phyloP scores from a whole-genome alignment of 2,113 vertebrate species.

The Grammomys dolichurus region DNA sequence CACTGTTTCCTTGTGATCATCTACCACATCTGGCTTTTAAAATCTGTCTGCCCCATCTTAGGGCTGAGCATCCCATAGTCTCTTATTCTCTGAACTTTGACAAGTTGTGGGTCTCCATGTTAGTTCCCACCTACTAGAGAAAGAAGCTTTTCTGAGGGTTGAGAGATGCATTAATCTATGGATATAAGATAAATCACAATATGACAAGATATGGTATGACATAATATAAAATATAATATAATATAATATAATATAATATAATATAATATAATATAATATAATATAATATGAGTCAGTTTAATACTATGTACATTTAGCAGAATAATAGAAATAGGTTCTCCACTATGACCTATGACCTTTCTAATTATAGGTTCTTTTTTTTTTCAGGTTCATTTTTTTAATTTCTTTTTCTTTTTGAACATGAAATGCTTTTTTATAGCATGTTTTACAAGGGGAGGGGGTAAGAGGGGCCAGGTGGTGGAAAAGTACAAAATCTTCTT shows the following conservation, averaged over 20 bases:
- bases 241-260: no score
- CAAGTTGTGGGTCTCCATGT: neutral
- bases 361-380: neutral
- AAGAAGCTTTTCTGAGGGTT: neutral
- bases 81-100: neutral
- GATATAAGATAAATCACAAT: neutral
- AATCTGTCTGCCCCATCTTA: neutral
- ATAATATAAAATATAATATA: no score
- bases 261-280: no score
- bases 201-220: no score
- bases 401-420: no score
- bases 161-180: neutral
- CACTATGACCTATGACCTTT: neutral
- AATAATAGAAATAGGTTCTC: neutral
- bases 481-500: no score
- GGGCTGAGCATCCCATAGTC: neutral
- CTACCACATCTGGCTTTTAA: neutral
- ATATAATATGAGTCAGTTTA: no score
- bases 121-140: neutral
- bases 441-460: no score
- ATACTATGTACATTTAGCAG: no score
- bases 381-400: no score
- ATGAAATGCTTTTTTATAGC: no score
- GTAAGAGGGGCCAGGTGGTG: no score
- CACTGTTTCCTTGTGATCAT: neutral